Base-by-base conservation (phyloP, 2,888 invertebrate species). In the Drosophila testacea region DNA sequence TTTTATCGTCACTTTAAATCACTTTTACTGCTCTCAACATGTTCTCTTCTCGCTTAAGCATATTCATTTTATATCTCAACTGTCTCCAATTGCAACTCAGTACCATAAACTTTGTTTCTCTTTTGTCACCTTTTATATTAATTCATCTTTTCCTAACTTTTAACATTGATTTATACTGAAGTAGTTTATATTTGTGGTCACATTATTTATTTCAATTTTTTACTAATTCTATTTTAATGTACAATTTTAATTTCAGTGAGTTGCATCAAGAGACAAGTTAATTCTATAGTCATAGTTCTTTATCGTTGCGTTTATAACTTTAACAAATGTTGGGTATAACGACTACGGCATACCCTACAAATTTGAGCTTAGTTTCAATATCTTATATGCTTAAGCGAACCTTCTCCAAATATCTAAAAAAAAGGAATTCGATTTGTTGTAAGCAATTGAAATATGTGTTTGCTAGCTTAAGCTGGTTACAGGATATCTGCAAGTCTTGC, bases 401-500 rank as follows among this genome's bases (percentile, higher is more conserved):
- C 0, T 44, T 1, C n/a, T 27, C 36, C 16, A 50, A 55, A 55
- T 51, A 32, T 9, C 36, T 44, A 28, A 16, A 42, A 61, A 48
- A 47, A 54, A 39, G n/a, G 7, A 39, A 44, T 57, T 55, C 30
- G 7, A 22, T 48, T 39, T 55, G 41, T 57, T 42, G 4, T 54
- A 42, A 55, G 44, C 39, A 46, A 56, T 59, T 36, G 36, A 46
- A 48, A 51, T 16, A 16, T 61, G 34, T 56, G 22, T 30, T 5
- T 38, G 10, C 50, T 41, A 73, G 55, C 55, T 44, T 10, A 67
- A 77, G 72, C 36, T 47, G 51, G 34, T 54, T 77, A 72, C 66
- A 56, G 59, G 62, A 9, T 68, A 78, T 59, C 79, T 78, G 63
- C 48, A 48, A 73, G 59, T 63, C 60, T 63, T 74, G 51, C 42